Evolutionary conservation across 2,888 invertebrate genomes (phyloP), one percentile per base, ranked within the genome.

Genomic region (Thymelicus lineola): DNA sequence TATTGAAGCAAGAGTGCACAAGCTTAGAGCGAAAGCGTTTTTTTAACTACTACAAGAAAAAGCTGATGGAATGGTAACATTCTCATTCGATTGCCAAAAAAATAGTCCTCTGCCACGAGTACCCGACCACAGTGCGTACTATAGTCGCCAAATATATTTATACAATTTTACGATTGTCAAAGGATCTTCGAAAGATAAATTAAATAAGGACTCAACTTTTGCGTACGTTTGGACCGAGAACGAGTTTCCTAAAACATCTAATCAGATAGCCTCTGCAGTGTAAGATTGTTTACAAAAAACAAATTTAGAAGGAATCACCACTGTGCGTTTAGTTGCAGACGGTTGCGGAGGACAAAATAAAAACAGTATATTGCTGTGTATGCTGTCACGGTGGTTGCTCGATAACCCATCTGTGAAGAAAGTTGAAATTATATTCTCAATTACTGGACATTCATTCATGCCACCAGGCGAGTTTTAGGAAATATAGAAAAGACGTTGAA

Each of bases 31-130:
- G n/a, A n/a, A n/a, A n/a, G n/a, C n/a, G n/a, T n/a, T n/a, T n/a
- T n/a, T n/a, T n/a, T n/a, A 73, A 74, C 55, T 75, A 53, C 57
- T 77, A 20, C 50, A 74, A 57, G 72, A 73, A 42, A 45, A 45
- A 12, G 45, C 57, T 73, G 71, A 75, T 5, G 61, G 74, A 67
- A 71, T 74, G 62, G 73, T 74, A 14, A 75, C 76, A 9, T 73
- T 76, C 15, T 77, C 76, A n/a, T 77, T 77, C 35, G n/a, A n/a
- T n/a, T n/a, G n/a, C n/a, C n/a, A n/a, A n/a, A n/a, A n/a, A n/a
- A n/a, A n/a, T n/a, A n/a, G 77, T 62, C 72, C 75, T 9, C 66
- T 78, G 9, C 76, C 76, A 20, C 59, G 53, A 74, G 15, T 76
- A 50, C 55, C 55, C 6, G 55, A 55, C 20, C 55, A 53, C 35